Evolutionary conservation across 1,140 invertebrate species (phyloP).

Genomic region (Pomacea maculata): DNA sequence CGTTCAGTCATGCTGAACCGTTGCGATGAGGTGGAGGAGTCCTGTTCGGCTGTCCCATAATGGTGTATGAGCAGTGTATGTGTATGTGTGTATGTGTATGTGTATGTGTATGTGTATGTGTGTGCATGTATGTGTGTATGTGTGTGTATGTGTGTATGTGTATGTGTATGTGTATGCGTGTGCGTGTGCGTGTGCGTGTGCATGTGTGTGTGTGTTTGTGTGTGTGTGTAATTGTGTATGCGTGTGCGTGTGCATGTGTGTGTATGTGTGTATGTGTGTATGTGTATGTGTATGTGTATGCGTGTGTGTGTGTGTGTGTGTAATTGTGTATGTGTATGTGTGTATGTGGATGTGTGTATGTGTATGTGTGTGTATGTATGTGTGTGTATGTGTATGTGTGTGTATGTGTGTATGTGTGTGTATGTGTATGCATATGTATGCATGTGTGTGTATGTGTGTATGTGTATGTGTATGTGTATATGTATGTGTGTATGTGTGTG

Average conservation of each 20-base stretch:
- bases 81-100: neutral
- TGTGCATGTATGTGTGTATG: neutral
- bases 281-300: neutral
- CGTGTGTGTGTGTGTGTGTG: neutral
- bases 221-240: neutral
- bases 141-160: neutral
- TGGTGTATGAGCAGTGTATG: too few relatives aligned
- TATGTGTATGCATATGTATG: neutral
- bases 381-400: neutral
- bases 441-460: neutral
- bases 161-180: neutral
- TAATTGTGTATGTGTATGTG: neutral
- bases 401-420: neutral
- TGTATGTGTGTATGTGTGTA: neutral
- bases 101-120: neutral
- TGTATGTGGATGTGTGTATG: conserved; percentile 2
- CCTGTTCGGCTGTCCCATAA: too few relatives aligned
- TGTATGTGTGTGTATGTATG: conserved; percentile 9
- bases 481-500: conserved; percentile 3
- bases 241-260: conserved; percentile 5
- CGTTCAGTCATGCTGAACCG: too few relatives aligned
- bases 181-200: neutral
- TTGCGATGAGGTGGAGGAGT: too few relatives aligned
- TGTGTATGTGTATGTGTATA: neutral
- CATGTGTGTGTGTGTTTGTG: neutral